These are phyloP conservation scores for Epizoanthus ramosus DNA, from an alignment of 92 coral and sea anemone species.

Conservation along the genomic window DNA sequence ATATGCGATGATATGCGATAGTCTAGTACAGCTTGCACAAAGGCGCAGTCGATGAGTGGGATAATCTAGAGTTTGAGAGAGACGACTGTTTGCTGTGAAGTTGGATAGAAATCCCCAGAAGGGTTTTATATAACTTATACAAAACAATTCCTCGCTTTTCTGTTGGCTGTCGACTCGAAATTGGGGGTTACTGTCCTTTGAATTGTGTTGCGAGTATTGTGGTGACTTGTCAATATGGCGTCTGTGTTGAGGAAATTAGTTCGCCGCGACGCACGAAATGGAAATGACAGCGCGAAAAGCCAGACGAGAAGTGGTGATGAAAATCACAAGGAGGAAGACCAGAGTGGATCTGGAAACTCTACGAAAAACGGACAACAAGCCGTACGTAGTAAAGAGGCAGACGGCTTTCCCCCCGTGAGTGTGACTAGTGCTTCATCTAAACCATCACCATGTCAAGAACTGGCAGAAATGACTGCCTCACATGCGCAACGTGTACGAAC, in stretches of 20 bases:
- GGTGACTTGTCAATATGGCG: conserved; percentile 71
- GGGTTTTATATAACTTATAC: background rate
- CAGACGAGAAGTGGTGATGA: conserved; percentile 64
- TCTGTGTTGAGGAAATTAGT: conserved; percentile 84
- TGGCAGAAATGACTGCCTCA: conserved; percentile 74
- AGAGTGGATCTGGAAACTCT: conserved; percentile 31
- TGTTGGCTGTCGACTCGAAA: background rate
- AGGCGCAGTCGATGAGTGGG: conserved; percentile 36
- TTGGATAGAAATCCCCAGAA: background rate
- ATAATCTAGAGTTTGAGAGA: background rate
- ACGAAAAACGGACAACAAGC: conserved; percentile 41
- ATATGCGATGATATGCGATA: background rate
- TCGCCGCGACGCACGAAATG: conserved; percentile 83
- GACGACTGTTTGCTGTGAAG: background rate
- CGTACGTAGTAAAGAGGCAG: conserved; percentile 37
- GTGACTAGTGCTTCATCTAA: conserved; percentile 36
- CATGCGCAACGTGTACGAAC: conserved; percentile 87
- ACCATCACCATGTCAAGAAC: conserved; percentile 39
- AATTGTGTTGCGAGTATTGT: background rate
- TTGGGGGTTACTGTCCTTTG: background rate
- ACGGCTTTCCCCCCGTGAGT: conserved; percentile 26
- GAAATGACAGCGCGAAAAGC: conserved; percentile 69
- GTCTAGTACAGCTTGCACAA: background rate
- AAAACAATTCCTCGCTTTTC: background rate
- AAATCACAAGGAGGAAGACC: conserved; percentile 57